Base-by-base conservation (phyloP, 2,888 invertebrate genomes). In the Therioaphis trifolii region DNA sequence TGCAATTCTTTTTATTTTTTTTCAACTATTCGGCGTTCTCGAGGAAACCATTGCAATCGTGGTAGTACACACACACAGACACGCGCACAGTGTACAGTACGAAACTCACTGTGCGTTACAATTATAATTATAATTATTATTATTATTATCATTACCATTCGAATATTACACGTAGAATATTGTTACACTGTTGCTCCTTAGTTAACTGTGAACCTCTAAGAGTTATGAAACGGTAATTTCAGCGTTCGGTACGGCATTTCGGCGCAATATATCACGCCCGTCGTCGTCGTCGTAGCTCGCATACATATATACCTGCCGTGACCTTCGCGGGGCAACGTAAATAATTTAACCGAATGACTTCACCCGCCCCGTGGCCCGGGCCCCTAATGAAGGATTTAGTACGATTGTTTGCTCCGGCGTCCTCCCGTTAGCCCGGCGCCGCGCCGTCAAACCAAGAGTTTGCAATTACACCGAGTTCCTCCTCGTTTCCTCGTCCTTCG, bases 321-420 rank as follows among this genome's bases (percentile, higher is more conserved):
- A 76, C 76, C 76, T 76, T 76, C 76, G 14, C 76, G 15, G 12
- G 43, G 29, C 61, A 43, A 63, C 76, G 15, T 76, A 46, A 76
- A 63, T 63, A 63, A 76, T 63, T 76, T 76, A 76, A 76, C 61
- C 63, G 46, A 76, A 63, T 76, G 63, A 76, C 61, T 63, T 46
- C 29, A n/a, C 24, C 58, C 29, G 2, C 43, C 43, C 27, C 46
- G 5, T 21, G 15, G n/a, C 46, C 72, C 52, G 24, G 35, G 18
- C 0, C 55, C 58, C 76, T 76, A 76, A 76, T 46, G 76, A 76
- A 76, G 76, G 61, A 63, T 63, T 76, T 76, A 63, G 76, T 46
- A 63, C 63, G n/a, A 63, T 63, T 76, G 76, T 76, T 76, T 76
- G 63, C 75, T 58, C 21, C n/a, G 12, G 35, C n/a, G 21, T 58